A percentile compares a stretch with the other conserved stretches of the same genome.
These are phyloP conservation scores for Toxotes jaculatrix DNA, from an alignment of 2,113 vertebrate genomes.

Conservation along the genomic window DNA sequence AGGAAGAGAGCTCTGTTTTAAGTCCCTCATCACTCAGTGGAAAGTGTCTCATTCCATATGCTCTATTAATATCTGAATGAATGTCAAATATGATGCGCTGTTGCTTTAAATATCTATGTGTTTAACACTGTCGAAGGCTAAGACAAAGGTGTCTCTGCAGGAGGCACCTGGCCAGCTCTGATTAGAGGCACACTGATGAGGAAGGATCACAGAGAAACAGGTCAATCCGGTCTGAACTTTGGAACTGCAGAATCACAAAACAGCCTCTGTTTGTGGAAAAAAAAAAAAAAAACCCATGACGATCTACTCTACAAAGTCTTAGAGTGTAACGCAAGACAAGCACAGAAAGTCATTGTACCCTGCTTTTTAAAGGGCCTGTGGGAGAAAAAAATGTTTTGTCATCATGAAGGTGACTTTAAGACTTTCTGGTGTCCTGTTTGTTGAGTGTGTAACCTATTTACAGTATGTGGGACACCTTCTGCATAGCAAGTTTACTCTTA, in stretches of 20 bases:
- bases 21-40: conserved; percentile 44
- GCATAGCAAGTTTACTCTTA: neutral
- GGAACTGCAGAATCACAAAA: conserved; percentile 34
- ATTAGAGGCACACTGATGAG: conserved; percentile 44
- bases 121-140: conserved; percentile 5
- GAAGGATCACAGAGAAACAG: conserved; percentile 64
- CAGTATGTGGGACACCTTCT: neutral
- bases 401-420: neutral
- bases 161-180: conserved; percentile 52
- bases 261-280: conserved; percentile 30
- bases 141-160: conserved; percentile 42
- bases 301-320: conserved; percentile 1
- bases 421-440: neutral
- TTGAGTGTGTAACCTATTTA: neutral
- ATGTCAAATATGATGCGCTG: conserved; percentile 38
- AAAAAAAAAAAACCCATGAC: conserved; percentile 21
- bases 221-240: conserved; percentile 56
- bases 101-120: conserved; percentile 43
- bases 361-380: neutral
- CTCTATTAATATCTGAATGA: conserved; percentile 57
- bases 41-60: conserved; percentile 31
- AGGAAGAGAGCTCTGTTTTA: conserved; percentile 40
- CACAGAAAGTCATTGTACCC: conserved; percentile 7
- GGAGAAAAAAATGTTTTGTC: conserved; percentile 7
- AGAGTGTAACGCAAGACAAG: conserved; percentile 21